A percentile compares a stretch with the other conserved stretches of the same genome.
Evolutionary conservation across 2,888 invertebrate species (phyloP).

Genomic region (Synergus umbraculus): DNA sequence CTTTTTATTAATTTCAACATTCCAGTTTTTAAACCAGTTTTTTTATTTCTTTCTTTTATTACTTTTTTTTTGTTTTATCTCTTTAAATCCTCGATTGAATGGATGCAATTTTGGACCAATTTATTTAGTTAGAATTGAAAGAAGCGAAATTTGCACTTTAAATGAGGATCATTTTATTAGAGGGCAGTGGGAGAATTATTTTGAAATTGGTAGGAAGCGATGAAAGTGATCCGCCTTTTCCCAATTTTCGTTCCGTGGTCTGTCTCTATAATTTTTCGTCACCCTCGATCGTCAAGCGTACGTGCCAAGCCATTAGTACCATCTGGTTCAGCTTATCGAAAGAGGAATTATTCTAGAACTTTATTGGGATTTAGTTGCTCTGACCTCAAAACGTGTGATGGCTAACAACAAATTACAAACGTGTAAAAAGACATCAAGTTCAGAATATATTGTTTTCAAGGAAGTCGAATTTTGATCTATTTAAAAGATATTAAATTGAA

Average conservation of each 20-base stretch:
- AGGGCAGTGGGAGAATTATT: conserved; percentile 3
- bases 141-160: conserved; percentile 20
- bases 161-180: conserved; percentile 15
- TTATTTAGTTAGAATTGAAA: background rate
- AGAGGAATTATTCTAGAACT: conserved; percentile 4
- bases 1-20: background rate
- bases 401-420: background rate
- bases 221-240: conserved; percentile 38
- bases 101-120: background rate
- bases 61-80: too few species aligned
- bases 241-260: conserved; percentile 31
- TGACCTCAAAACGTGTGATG: background rate
- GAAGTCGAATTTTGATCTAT: too few species aligned
- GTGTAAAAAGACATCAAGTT: too few species aligned
- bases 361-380: conserved; percentile 7
- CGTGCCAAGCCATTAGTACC: conserved; percentile 29
- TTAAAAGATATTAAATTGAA: too few species aligned
- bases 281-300: conserved; percentile 28
- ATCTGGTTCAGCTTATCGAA: conserved; percentile 33
- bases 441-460: too few species aligned
- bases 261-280: conserved; percentile 21
- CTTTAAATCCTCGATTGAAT: too few species aligned
- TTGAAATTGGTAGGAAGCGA: conserved; percentile 1
- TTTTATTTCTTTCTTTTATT: background rate
- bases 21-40: background rate